Conservation (phyloP, 2,113 vertebrate genomes). For the Pangasianodon gigas region DNA sequence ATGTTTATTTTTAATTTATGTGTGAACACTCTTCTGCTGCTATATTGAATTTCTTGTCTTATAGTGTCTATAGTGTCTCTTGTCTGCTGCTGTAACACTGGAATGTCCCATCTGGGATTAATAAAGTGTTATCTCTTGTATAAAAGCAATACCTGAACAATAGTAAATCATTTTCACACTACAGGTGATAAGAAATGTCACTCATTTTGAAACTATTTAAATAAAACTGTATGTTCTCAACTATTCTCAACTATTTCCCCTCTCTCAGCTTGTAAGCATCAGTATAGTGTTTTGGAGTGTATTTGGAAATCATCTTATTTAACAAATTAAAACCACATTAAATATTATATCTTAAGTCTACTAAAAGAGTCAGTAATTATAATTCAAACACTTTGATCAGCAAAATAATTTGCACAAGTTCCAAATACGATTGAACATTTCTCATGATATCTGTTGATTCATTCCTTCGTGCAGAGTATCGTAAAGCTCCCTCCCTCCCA, state of each 20-base stretch:
- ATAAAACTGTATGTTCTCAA: neutral
- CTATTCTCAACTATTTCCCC: neutral
- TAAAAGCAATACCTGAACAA: neutral
- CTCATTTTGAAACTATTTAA: neutral
- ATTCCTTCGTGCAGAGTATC: neutral
- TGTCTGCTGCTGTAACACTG: neutral
- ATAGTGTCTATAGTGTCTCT: neutral
- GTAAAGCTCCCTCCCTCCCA: neutral
- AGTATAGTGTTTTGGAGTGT: neutral
- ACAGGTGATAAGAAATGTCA: neutral
- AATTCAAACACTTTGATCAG: neutral
- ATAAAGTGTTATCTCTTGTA: neutral
- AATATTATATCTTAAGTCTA: neutral
- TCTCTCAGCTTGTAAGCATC: constrained; percentile 26
- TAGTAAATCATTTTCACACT: neutral
- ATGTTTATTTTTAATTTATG: neutral
- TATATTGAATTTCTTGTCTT: neutral
- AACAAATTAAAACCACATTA: neutral
- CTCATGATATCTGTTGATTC: neutral
- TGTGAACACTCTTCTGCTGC: neutral
- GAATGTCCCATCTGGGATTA: neutral
- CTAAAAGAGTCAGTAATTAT: neutral
- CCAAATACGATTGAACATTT: neutral
- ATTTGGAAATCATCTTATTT: neutral
- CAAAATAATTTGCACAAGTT: neutral